Percentiles rank a stretch among this genome's conserved stretches.
These are phyloP conservation scores for Actinia equina DNA, from an alignment of 64 coral and sea anemone species.

Conservation along the genomic window DNA sequence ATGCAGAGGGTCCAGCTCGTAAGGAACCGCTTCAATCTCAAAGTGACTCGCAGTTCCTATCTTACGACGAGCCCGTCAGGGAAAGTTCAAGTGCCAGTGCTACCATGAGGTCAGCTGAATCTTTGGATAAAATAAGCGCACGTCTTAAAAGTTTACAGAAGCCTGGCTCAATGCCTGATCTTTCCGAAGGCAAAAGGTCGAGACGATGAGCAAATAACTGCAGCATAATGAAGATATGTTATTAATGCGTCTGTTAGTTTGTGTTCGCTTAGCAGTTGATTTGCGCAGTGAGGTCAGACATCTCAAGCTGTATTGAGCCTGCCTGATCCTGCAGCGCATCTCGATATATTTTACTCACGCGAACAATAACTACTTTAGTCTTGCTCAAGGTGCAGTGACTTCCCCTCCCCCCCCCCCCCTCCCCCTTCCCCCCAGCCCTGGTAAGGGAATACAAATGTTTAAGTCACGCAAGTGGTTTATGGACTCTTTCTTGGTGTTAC, in stretches of 20 bases:
- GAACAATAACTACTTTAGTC: no score
- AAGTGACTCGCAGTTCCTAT: background rate
- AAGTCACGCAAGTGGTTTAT: no score
- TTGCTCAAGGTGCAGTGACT: no score
- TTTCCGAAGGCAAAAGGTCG: conserved; percentile 12
- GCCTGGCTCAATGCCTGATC: conserved; percentile 41
- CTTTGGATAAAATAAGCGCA: conserved; percentile 10
- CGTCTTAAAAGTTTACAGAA: conserved; percentile 10
- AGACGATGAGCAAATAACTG: background rate
- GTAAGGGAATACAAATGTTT: no score
- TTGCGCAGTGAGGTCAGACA: background rate
- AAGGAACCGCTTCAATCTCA: background rate
- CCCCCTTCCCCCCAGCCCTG: no score
- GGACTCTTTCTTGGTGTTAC: no score
- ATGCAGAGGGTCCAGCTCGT: background rate
- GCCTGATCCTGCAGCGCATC: no score
- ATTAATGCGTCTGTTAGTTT: background rate
- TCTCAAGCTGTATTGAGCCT: no score
- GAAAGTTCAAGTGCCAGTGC: background rate
- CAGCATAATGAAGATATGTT: background rate
- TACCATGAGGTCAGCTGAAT: conserved; percentile 26
- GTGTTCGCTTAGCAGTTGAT: background rate
- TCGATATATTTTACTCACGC: no score
- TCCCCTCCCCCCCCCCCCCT: no score
- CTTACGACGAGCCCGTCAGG: conserved; percentile 9